Evolutionary conservation across 2,113 vertebrate species (phyloP).

Genomic region (Syngnathus typhle): DNA sequence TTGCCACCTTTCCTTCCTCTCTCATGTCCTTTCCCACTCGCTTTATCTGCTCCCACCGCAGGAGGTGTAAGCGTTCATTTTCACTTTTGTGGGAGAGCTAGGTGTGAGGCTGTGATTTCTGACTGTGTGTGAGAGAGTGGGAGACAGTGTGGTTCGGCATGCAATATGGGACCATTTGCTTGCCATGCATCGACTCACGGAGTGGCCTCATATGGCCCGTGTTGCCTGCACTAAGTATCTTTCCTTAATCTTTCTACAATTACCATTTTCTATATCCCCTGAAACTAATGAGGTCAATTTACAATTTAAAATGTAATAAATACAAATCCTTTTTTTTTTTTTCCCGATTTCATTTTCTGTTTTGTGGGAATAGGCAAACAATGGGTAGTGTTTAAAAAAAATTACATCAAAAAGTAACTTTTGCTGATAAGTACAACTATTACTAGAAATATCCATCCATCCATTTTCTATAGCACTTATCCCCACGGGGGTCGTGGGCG

Average conservation of each 20-base stretch:
- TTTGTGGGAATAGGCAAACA: not conserved
- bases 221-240: not conserved
- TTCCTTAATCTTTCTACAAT: not conserved
- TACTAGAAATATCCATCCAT: too few relatives aligned
- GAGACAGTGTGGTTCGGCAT: constrained; percentile 7
- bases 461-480: too few relatives aligned
- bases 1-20: constrained; percentile 23
- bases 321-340: not conserved
- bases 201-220: constrained; percentile 15
- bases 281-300: not conserved
- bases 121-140: constrained; percentile 40
- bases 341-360: too few relatives aligned
- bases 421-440: too few relatives aligned
- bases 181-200: constrained; percentile 9
- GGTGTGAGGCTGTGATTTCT: constrained; percentile 57
- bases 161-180: constrained; percentile 32
- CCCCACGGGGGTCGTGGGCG: too few relatives aligned
- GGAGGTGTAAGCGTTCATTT: constrained; percentile 63
- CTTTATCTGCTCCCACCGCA: constrained; percentile 50
- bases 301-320: not conserved
- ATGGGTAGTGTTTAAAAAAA: too few relatives aligned
- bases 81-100: constrained; percentile 62
- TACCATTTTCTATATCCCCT: not conserved
- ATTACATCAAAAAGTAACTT: too few relatives aligned
- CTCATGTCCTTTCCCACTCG: constrained; percentile 36